These are phyloP conservation scores for Cabera pusaria DNA, from an alignment of 2,888 invertebrate species.

Conservation along the genomic window DNA sequence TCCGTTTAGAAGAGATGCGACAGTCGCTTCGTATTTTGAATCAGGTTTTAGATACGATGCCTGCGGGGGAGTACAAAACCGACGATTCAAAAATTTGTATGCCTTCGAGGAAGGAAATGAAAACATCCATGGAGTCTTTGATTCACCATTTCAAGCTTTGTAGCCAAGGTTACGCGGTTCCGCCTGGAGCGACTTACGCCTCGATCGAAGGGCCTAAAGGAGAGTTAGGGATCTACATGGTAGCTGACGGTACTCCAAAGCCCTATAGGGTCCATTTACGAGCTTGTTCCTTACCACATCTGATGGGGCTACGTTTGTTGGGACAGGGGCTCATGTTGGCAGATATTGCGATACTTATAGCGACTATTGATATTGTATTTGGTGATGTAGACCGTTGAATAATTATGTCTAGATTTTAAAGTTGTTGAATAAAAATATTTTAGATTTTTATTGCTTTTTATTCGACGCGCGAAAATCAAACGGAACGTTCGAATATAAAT, in stretches of 20 bases:
- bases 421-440: too few species aligned
- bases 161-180: conserved; percentile 91
- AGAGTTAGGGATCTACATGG: conserved; percentile 93
- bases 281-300: conserved; percentile 83
- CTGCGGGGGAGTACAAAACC: conserved; percentile 88
- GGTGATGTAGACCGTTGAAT: conserved; percentile 15
- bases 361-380: conserved; percentile 57
- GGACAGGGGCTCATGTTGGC: conserved; percentile 87
- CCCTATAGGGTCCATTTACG: conserved; percentile 87
- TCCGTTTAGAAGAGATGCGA: conserved; percentile 88
- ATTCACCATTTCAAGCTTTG: conserved; percentile 96
- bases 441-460: too few species aligned
- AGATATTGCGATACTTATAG: conserved; percentile 91
- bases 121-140: conserved; percentile 92
- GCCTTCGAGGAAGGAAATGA: conserved; percentile 91
- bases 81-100: conserved; percentile 92
- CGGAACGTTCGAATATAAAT: too few species aligned
- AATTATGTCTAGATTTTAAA: too few species aligned
- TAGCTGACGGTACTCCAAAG: conserved; percentile 91
- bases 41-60: conserved; percentile 93
- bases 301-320: conserved; percentile 85
- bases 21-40: conserved; percentile 90
- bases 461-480: too few species aligned
- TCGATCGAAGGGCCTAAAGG: conserved; percentile 93
- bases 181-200: conserved; percentile 92